Percentiles rank a stretch among this genome's conserved stretches.
Conservation (phyloP, 2,113 vertebrate species). For the Perognathus longimembris region DNA sequence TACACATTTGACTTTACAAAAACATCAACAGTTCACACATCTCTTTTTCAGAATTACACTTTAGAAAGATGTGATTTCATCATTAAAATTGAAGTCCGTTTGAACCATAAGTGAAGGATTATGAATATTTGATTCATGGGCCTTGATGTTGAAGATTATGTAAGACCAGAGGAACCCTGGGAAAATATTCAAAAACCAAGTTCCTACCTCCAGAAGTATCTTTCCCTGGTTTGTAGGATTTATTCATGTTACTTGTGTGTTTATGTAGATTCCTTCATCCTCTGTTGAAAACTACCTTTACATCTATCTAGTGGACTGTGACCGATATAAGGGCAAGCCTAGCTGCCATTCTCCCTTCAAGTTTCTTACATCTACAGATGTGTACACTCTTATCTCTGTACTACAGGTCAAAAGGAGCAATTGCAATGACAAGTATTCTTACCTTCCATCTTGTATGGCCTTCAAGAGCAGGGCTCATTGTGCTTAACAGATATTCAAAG, state of each 20-base stretch:
- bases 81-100: neutral
- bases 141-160: neutral
- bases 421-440: neutral
- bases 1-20: neutral
- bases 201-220: neutral
- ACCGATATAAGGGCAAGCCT: neutral
- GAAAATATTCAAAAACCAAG: neutral
- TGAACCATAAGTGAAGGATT: neutral
- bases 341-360: neutral
- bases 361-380: neutral
- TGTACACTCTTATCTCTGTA: too few species aligned
- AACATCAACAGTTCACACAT: neutral
- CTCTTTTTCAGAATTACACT: conserved; percentile 34
- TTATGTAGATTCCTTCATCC: neutral
- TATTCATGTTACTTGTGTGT: neutral
- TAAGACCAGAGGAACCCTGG: neutral
- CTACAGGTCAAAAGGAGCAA: neutral
- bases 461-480: neutral
- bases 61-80: neutral
- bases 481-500: neutral
- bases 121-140: neutral
- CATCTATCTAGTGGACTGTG: neutral
- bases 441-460: neutral
- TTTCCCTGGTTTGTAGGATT: neutral
- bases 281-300: neutral